Percentiles rank a stretch among this genome's conserved stretches.
phyloP scores from a whole-genome alignment of 1,140 invertebrate species.

The Panonychus citri region DNA sequence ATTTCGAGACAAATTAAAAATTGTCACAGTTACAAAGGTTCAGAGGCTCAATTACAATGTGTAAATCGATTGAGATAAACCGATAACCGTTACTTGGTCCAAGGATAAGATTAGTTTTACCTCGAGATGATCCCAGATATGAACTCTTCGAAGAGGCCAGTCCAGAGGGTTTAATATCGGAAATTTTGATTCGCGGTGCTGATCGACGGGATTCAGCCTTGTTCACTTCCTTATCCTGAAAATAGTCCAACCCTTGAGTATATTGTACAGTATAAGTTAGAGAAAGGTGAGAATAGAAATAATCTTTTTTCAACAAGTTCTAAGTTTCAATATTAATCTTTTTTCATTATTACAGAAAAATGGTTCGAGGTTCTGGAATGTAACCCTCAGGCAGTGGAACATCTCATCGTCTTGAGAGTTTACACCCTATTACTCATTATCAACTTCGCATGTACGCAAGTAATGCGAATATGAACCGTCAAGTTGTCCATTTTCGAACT shows the following conservation, averaged over 20 bases:
- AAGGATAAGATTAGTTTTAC: conserved; percentile 14
- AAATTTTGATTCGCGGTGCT: conserved; percentile 23
- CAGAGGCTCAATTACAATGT: conserved; percentile 23
- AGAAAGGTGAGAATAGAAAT: conserved; percentile 14
- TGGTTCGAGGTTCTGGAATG: background rate
- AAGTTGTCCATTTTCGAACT: conserved; percentile 55
- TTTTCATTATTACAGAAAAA: conserved; percentile 13
- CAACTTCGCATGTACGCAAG: conserved; percentile 84
- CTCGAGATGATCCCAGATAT: background rate
- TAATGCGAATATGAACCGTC: conserved; percentile 83
- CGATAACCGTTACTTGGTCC: conserved; percentile 23
- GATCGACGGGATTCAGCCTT: conserved; percentile 29
- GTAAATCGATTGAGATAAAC: conserved; percentile 22
- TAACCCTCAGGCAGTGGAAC: background rate
- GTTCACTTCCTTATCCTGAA: conserved; percentile 27
- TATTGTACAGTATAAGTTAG: conserved; percentile 19
- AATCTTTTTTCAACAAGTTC: too few relatives aligned
- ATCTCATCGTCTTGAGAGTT: conserved; percentile 31
- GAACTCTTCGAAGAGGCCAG: background rate
- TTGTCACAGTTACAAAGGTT: conserved; percentile 17
- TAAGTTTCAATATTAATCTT: too few relatives aligned
- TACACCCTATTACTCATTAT: conserved; percentile 70
- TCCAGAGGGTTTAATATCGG: background rate
- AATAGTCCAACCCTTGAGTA: conserved; percentile 28
- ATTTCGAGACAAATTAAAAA: conserved; percentile 16